These are phyloP conservation scores for Petrocephalus schoutedeni DNA, from an alignment of 2,797 vertebrate genomes.

Conservation along the genomic window DNA sequence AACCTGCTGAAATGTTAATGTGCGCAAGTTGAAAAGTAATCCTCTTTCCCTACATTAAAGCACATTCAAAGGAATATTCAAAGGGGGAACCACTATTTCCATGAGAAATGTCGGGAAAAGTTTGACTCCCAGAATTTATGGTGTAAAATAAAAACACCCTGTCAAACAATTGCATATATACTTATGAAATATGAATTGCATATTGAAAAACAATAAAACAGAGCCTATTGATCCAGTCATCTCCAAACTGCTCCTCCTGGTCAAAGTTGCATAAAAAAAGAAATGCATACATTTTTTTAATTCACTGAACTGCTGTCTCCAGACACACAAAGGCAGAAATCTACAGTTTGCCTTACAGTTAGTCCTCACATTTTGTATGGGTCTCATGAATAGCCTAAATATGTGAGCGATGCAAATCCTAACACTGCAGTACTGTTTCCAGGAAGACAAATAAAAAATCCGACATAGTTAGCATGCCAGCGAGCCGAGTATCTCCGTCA, in stretches of 20 bases:
- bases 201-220: neutral
- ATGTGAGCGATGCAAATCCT: neutral
- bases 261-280: neutral
- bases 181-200: neutral
- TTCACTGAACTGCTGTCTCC: neutral
- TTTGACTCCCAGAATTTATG: neutral
- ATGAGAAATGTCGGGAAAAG: neutral
- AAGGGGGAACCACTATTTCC: neutral
- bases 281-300: neutral
- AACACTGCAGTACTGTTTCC: neutral
- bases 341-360: neutral
- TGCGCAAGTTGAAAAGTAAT: neutral
- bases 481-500: neutral
- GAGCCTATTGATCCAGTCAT: neutral
- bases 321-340: neutral
- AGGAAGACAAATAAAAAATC: neutral
- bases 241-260: neutral
- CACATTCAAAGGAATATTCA: neutral
- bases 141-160: neutral
- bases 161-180: neutral
- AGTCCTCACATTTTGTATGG: neutral
- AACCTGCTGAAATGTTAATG: constrained; percentile 16
- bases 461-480: constrained; percentile 1
- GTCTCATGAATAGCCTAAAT: neutral
- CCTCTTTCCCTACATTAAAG: neutral